Conservation (phyloP, 2,113 vertebrate genomes). For the Acanthochromis polyacanthus region DNA sequence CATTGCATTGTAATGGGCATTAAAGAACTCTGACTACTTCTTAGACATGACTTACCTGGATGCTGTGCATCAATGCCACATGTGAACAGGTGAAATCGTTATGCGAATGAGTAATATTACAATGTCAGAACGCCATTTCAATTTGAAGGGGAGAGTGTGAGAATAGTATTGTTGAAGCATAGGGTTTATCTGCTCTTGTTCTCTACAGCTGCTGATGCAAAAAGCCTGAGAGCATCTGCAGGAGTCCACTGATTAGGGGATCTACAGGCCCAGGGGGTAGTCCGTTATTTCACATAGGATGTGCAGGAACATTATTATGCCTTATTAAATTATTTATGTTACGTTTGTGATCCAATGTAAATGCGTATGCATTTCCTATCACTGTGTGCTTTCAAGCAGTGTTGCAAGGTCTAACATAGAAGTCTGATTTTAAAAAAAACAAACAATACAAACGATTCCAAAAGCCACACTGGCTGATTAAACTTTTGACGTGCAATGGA, state of each 20-base stretch:
- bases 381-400: not conserved
- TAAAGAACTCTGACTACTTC: too few species aligned
- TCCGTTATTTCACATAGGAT: not conserved
- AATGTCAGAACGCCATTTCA: too few species aligned
- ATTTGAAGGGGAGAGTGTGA: too few species aligned
- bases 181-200: not conserved
- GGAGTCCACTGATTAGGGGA: conserved; percentile 5
- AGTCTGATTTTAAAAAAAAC: not conserved
- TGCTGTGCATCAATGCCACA: too few species aligned
- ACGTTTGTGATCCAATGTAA: not conserved
- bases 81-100: too few species aligned
- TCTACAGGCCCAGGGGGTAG: not conserved
- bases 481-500: conserved; percentile 27
- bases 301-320: not conserved
- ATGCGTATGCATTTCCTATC: not conserved
- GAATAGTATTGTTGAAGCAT: too few species aligned
- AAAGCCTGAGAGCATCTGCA: conserved; percentile 3
- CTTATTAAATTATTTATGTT: conserved; percentile 13
- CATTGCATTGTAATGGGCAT: too few species aligned
- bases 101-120: too few species aligned
- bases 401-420: not conserved
- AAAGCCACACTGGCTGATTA: conserved; percentile 21
- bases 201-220: not conserved
- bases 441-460: not conserved
- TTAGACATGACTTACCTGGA: too few species aligned